Base-by-base conservation (phyloP, 2,797 vertebrate genomes). In the Glyptemys insculpta region DNA sequence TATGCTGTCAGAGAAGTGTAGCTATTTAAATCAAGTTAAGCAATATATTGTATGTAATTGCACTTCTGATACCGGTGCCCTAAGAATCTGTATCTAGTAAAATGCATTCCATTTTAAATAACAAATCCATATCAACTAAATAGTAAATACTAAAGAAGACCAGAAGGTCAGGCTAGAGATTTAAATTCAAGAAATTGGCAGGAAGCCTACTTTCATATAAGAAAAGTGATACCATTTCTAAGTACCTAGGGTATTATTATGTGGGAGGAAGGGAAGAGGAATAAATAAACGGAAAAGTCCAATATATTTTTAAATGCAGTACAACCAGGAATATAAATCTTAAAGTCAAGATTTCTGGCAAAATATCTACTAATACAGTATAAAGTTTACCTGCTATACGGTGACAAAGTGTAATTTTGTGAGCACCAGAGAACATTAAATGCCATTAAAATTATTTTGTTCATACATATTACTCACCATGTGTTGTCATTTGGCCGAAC, bases 81-180 rank as follows among this genome's bases (percentile, higher is more conserved):
- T 81, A 95, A 92, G 81, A 93, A 85, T 95, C 21, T 95, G 86
- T 89, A 74, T 86, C 23, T 57, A 88, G 44, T 91, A 89, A 97
- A 97, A 94, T 93, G 29, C 80, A 91, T 96, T 98, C 91, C 62
- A 72, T 29, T 95, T 97, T 96, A 98, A 98, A 96, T 85, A 98
- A 96, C 50, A 97, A 93, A 96, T 94, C 59, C 14, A 11, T 91
- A 92, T 95, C 91, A 96, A 95, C 90, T 97, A 96, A 97, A 96
- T 91, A 91, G 92, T 95, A 97, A 96, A 92, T 95, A 74, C 65
- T 96, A 53, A 88, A 95, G 96, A 95, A 89, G 80, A 89, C 90
- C 88, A 96, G 94, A 92, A 96, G 95, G 47, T 97, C 95, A 97
- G 83, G 37, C 83, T 94, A 23, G 68, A 96, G 89, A 96, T 82